Base-by-base conservation (phyloP, 2,888 invertebrate species). In the Polydrusus pterygomalis region DNA sequence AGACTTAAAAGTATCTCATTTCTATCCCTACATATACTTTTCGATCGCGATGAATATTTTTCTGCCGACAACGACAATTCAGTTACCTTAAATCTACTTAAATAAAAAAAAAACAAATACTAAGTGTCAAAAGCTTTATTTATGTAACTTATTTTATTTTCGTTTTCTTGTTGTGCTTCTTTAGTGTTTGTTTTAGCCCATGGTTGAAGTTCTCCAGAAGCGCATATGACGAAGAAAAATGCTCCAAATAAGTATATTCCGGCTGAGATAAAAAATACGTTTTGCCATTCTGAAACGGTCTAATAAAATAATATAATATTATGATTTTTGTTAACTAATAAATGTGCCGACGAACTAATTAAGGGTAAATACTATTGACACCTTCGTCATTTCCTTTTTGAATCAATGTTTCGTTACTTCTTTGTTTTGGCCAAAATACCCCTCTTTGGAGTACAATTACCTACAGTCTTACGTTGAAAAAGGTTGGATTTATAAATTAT, bases 201-300 rank as follows among this genome's bases (percentile, higher is more conserved):
- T 0, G 92, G 90, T 85, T 97, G 96, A 3, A 91, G 87, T 79
- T 95, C 94, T 1, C 94, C 97, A 0, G 95, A 95, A 51, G 93
- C 93, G 85, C 94, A 93, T 1, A 92, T 81, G 70, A 93, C 95
- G 87, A 96, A 97, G n/a, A 96, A 88, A 65, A 95, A 85, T 30
- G 95, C 95, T 0, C 97, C 97, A 11, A 94, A 78, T 0, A 95
- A 88, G 85, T 97, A 97, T 83, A 97, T 91, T 47, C 65, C 75
- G 8, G 75, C 71, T 1, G 75, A 64, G 7, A 69, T 75, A 38
- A 72, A 75, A 63, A 76, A 76, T 3, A 76, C 76, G 9, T 64
- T 34, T 64, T 49, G 62, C 76, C 76, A 76, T 47, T 76, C 63
- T 18, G 49, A 20, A 17, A 56, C 49, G 13, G 72, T 64, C 76